A percentile compares a stretch with the other conserved stretches of the same genome.
These are phyloP conservation scores for Coptodon rendalli DNA, from an alignment of 2,113 vertebrate genomes.

Conservation along the genomic window DNA sequence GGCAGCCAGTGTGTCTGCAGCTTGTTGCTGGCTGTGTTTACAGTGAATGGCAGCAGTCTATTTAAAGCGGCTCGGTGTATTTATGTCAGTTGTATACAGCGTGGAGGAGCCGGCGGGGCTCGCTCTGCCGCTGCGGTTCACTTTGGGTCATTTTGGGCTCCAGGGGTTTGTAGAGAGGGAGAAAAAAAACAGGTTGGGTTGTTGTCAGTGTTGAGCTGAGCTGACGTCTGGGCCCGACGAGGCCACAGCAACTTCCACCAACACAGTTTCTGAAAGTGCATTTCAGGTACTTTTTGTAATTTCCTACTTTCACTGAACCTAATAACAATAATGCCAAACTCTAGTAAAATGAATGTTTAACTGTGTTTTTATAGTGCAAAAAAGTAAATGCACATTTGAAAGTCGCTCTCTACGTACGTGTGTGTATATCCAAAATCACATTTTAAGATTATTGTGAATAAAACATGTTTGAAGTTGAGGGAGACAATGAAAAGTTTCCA, in stretches of 20 bases:
- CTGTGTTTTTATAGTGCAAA: not conserved
- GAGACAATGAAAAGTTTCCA: not conserved
- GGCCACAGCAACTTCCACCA: not conserved
- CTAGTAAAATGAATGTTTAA: rapidly evolving
- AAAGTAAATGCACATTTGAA: rapidly evolving
- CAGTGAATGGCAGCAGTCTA: slow-evolving; percentile 25
- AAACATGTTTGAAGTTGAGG: not conserved
- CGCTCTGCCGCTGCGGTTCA: slow-evolving; percentile 20
- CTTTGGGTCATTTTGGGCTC: not conserved
- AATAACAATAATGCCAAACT: not conserved
- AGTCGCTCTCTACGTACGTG: rapidly evolving
- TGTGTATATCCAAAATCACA: rapidly evolving
- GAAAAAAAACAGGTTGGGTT: not conserved
- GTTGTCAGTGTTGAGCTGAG: not conserved
- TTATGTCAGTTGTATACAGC: slow-evolving; percentile 46
- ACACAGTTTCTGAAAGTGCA: rapidly evolving
- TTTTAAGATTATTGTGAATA: not conserved
- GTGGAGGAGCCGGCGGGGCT: slow-evolving; percentile 32
- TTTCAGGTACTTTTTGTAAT: not conserved
- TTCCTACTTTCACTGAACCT: not conserved
- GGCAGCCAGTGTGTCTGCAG: not conserved
- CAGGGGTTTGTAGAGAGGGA: not conserved
- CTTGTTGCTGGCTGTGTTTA: slow-evolving; percentile 37
- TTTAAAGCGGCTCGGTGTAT: slow-evolving; percentile 33
- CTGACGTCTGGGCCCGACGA: not conserved